Base-by-base conservation (phyloP, 2,888 invertebrate species). In the Folsomia manolachei region DNA sequence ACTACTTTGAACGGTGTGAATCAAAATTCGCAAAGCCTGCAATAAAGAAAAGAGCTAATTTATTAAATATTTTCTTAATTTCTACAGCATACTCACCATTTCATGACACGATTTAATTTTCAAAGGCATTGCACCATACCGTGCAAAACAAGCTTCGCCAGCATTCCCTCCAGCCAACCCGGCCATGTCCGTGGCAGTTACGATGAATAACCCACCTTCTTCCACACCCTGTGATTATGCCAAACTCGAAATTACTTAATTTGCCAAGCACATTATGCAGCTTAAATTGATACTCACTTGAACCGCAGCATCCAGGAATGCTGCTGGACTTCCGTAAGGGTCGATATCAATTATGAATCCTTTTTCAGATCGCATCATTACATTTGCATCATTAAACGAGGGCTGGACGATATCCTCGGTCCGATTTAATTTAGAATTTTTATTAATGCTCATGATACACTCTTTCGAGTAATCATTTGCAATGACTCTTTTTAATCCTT, bases 141-240 rank as follows among this genome's bases (percentile, higher is more conserved):
- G 72, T 9, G 90, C 88, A 81, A 90, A 89, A 83, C 97, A 97
- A 0, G 97, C 93, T 85, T 99, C 98, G 0, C 95, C 93, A 0
- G 92, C 89, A 85, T 97, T 97, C 0, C 99, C 99, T 51, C 75
- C 72, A 71, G 97, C 97, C 63, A 99, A 84, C 0, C 97, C 92
- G 0, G 92, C 94, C 93, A 97, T 95, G 84, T 99, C 99, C 0
- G 99, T 99, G 26, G 97, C 97, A 0, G 99, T 99, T 0, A 99
- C 90, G 80, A 97, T 88, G 27, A 99, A 84, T 26, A 99, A 83
- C 0, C 98, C 98, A 18, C 93, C 92, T 78, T 93, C 90, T 64
- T 87, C 87, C 0, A 94, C 85, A 73, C 90, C 89, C 83, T 94
- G 92, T 4, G n/a, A n/a, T n/a, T n/a, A n/a, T n/a, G n/a, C n/a